A percentile compares a stretch with the other conserved stretches of the same genome.
These are phyloP conservation scores for Spheniscus mendiculus DNA, from an alignment of 2,113 vertebrate species.

Conservation along the genomic window DNA sequence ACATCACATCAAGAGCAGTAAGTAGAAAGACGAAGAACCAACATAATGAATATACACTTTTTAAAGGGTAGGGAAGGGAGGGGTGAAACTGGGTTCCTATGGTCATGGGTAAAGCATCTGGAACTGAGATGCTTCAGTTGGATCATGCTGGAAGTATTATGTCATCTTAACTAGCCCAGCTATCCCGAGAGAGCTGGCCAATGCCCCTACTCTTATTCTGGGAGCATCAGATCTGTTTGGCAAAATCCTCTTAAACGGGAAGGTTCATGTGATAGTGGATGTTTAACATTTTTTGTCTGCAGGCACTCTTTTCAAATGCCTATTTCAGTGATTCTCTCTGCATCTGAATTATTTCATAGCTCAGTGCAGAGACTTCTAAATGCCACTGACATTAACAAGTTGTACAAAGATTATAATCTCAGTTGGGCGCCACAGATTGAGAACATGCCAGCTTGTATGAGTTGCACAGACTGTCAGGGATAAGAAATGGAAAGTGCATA, in stretches of 20 bases:
- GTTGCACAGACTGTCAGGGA: not conserved
- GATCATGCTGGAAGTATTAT: not conserved
- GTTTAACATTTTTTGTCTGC: conserved; percentile 8
- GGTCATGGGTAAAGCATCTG: not conserved
- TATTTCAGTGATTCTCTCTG: conserved; percentile 18
- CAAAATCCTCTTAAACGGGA: not conserved
- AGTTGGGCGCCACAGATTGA: not conserved
- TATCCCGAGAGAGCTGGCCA: not conserved
- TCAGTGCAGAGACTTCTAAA: conserved; percentile 43
- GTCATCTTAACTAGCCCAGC: not conserved
- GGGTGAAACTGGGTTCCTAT: not conserved
- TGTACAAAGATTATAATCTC: conserved; percentile 54
- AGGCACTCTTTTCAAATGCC: not conserved
- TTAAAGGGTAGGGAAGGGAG: not conserved
- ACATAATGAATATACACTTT: not conserved
- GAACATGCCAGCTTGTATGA: not conserved
- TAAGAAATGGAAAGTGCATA: conserved; percentile 41
- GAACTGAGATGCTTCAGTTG: not conserved
- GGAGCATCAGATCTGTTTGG: not conserved
- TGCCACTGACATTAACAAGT: conserved; percentile 62
- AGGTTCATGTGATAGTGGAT: not conserved
- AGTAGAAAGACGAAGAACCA: not conserved
- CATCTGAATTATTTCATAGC: conserved; percentile 51
- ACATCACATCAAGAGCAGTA: not conserved
- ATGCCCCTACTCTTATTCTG: not conserved